Conservation (phyloP, 2,888 invertebrate species). For the Drosophila birchii region DNA sequence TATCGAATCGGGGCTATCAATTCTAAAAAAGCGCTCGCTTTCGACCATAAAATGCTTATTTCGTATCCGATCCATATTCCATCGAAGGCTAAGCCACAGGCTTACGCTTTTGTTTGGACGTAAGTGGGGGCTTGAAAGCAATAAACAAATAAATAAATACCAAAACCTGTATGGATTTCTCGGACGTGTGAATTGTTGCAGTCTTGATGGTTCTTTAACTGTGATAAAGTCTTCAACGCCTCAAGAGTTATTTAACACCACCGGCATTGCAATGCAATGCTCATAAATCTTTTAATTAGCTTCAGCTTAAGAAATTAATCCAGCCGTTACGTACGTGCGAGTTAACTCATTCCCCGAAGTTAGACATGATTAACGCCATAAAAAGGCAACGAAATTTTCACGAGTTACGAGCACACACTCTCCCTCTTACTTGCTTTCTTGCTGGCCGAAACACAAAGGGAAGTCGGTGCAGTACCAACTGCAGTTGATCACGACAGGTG, state of each 20-base stretch:
- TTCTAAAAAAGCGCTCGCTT: slow-evolving; percentile 29
- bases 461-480: slow-evolving; percentile 30
- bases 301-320: slow-evolving; percentile 37
- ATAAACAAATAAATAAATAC: slow-evolving; percentile 17
- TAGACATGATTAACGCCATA: slow-evolving; percentile 43
- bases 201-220: slow-evolving; percentile 8
- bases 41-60: slow-evolving; percentile 28
- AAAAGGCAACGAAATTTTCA: slow-evolving; percentile 47
- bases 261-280: slow-evolving; percentile 6
- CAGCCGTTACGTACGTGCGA: slow-evolving; percentile 28
- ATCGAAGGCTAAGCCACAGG: slow-evolving; percentile 22
- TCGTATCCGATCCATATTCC: slow-evolving; percentile 29
- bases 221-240: background rate
- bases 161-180: slow-evolving; percentile 17
- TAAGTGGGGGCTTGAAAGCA: slow-evolving; percentile 18
- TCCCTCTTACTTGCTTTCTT: slow-evolving; percentile 1
- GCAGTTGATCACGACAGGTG: slow-evolving; percentile 38
- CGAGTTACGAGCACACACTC: slow-evolving; percentile 34
- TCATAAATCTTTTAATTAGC: slow-evolving; percentile 38
- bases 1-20: slow-evolving; percentile 27
- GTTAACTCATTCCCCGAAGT: slow-evolving; percentile 37
- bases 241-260: slow-evolving; percentile 14
- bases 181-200: background rate
- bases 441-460: slow-evolving; percentile 27
- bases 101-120: slow-evolving; percentile 23